Base-by-base conservation (phyloP, 2,888 invertebrate species). In the Nephrocerus scutellatus region DNA sequence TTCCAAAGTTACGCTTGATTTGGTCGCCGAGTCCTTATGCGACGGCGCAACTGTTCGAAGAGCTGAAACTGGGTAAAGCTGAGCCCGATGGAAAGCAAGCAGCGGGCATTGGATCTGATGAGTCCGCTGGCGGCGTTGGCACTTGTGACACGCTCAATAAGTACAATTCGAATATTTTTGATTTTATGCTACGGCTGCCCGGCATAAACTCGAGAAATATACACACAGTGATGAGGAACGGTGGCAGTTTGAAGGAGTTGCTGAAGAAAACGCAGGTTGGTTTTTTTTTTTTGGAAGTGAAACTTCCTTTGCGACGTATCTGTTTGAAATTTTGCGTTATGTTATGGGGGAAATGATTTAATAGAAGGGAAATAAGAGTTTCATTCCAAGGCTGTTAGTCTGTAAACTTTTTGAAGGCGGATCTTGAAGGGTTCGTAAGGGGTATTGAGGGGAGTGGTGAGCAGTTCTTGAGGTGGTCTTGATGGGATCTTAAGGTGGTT, bases 21-120 rank as follows among this genome's bases (percentile, higher is more conserved):
- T 97, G 97, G 97, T 95, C 95, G 9, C 91, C 92, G 3, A 91
- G 87, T 63, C 95, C 97, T 0, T 88, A 91, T 64, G 93, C 93
- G 24, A 91, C 93, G 1, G 92, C 95, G 0, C 93, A 97, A 68
- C 72, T 97, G 30, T 96, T 97, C 68, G 87, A 92, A 60, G 92
- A 96, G 67, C 72, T 96, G 2, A 97, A 96, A 82, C 76, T 80
- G 71, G 87, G 84, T 6, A 81, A 84, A 64, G 77, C 77, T 14
- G 84, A 95, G 62, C 95, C 95, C 0, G 79, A 80, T 63, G 70
- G 80, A 1, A 73, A 75, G 9, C 75, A 76, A 53, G 89, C 91
- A 0, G 71, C 81, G 9, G 76, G 82, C 3, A 70, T 88, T 32
- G 84, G 84, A 41, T 74, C 77, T 4, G 83, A 82, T 45, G 80